Percentiles rank a stretch among this genome's conserved stretches.
Conservation (phyloP, 2,888 invertebrate species). For the Leptopilina myrica region DNA sequence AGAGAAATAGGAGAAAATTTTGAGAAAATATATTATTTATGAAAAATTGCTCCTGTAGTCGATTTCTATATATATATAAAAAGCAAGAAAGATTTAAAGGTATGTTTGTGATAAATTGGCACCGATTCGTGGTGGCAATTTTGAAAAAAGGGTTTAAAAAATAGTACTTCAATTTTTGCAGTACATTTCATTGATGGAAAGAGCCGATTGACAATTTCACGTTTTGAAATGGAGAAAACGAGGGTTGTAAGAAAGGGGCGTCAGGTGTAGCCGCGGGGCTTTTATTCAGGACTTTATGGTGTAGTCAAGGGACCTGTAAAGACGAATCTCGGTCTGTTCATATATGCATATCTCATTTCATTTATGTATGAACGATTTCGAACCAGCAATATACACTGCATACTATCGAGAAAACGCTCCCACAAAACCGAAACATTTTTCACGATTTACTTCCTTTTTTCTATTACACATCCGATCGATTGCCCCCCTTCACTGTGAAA, state of each 20-base stretch:
- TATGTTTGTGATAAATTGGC: background rate
- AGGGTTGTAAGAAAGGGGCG: constrained; percentile 54
- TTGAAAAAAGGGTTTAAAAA: background rate
- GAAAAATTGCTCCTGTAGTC: no score
- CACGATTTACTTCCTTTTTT: no score
- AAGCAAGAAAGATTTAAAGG: background rate
- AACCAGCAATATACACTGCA: background rate
- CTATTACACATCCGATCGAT: no score
- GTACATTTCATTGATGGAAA: constrained; percentile 56
- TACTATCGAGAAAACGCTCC: no score
- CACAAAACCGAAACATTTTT: no score
- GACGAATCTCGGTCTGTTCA: background rate
- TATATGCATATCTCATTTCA: constrained; percentile 19
- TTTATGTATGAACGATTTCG: background rate
- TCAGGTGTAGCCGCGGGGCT: constrained; percentile 7
- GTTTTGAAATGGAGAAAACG: constrained; percentile 47
- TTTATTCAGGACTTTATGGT: constrained; percentile 7
- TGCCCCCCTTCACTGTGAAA: no score
- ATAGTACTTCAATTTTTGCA: constrained; percentile 35
- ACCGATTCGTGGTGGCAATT: background rate
- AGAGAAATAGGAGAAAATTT: no score
- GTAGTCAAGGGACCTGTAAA: constrained; percentile 15
- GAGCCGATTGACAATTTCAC: constrained; percentile 60
- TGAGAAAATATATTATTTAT: no score
- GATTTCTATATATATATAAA: no score